Percentiles rank a stretch among this genome's conserved stretches.
Conservation (phyloP, 1,140 invertebrate genomes). For the Steinernema feltiae region DNA sequence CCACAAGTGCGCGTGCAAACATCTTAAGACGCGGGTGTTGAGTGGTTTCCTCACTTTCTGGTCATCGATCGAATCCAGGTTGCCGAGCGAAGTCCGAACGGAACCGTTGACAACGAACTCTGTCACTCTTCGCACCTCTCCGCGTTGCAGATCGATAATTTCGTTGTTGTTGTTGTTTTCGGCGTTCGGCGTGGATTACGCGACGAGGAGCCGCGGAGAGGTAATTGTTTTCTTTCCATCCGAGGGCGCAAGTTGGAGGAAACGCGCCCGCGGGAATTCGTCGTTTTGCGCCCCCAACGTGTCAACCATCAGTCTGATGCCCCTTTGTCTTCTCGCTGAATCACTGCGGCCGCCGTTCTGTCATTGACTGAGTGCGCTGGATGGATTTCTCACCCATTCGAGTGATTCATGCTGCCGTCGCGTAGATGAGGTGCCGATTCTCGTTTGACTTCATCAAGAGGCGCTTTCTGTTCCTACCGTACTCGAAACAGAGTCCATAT, state of each 20-base stretch:
- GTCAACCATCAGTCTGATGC: neutral
- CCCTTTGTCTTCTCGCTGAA: neutral
- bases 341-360: too few relatives aligned
- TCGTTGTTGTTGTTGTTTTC: neutral
- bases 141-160: neutral
- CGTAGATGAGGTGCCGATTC: too few relatives aligned
- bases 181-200: neutral
- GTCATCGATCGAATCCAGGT: constrained; percentile 1
- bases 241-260: neutral
- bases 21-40: neutral
- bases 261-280: neutral
- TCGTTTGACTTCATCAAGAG: too few relatives aligned
- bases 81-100: neutral
- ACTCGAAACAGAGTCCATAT: too few relatives aligned
- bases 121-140: neutral
- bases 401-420: too few relatives aligned
- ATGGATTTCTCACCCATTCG: too few relatives aligned
- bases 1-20: neutral
- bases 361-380: too few relatives aligned
- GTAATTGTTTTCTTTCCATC: constrained; percentile 11
- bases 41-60: neutral
- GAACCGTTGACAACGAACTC: neutral
- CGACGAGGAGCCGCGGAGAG: neutral
- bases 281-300: neutral
- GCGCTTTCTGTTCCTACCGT: too few relatives aligned